Evolutionary conservation across 2,888 invertebrate genomes (phyloP).

Genomic region (Hipparchia sbordonii): DNA sequence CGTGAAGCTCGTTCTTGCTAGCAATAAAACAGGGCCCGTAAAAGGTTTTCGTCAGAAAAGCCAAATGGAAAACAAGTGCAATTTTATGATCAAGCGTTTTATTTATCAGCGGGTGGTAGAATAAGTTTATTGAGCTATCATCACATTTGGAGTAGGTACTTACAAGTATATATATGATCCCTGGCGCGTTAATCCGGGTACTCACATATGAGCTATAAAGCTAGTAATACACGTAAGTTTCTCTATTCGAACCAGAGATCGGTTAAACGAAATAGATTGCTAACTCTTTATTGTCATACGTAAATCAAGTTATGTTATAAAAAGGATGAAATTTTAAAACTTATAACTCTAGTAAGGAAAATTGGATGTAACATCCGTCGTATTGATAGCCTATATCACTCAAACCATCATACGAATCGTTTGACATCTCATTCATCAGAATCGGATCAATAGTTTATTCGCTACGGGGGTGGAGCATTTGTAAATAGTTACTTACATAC

Average conservation of each 20-base stretch:
- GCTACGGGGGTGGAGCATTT: too few species aligned
- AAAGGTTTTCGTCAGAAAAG: conserved; percentile 33
- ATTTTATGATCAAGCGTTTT: conserved; percentile 63
- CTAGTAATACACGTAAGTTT: not conserved
- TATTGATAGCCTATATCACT: too few species aligned
- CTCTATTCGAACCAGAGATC: not conserved
- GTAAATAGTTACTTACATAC: too few species aligned
- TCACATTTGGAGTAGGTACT: conserved; percentile 38
- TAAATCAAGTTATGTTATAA: too few species aligned
- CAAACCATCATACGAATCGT: too few species aligned
- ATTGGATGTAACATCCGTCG: too few species aligned
- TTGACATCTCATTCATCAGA: too few species aligned
- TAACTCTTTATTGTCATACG: too few species aligned
- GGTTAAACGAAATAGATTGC: too few species aligned
- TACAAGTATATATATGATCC: not conserved
- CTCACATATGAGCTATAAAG: not conserved
- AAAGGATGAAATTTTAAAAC: too few species aligned
- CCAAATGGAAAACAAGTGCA: conserved; percentile 36
- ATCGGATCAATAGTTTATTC: too few species aligned
- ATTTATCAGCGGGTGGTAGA: conserved; percentile 68
- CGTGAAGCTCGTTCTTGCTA: conserved; percentile 4
- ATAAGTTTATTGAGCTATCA: conserved; percentile 48
- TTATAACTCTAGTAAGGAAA: too few species aligned
- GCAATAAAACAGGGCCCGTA: conserved; percentile 8
- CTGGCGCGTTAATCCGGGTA: not conserved